Base-by-base conservation (phyloP, 2,113 vertebrate genomes). In the Tachycineta bicolor region DNA sequence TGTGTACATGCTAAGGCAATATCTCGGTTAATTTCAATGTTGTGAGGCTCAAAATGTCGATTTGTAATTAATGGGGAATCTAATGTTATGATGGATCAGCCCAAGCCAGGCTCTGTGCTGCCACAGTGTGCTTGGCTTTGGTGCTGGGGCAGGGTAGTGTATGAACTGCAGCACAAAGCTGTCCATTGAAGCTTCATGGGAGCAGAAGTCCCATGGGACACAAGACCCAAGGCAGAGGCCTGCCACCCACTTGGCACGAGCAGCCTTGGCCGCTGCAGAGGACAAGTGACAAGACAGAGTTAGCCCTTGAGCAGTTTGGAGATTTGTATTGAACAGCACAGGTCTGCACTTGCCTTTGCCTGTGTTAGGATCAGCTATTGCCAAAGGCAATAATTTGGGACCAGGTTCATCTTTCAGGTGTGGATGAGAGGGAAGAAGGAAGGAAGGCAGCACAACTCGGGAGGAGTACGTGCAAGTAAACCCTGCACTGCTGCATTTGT, bases 161-260 rank as follows among this genome's bases (percentile, higher is more conserved):
- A 4, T 33, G 71, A 74, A 16, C n/a, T 26, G 22, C 39, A 33
- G 8, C 43, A 33, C 47, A 26, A 44, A 53, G 52, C 52, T 65
- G 23, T 12, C 41, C 11, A 2, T 14, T n/a, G 47, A 25, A 69
- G 53, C 33, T 81, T 23, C 25, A 1, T 13, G 80, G 76, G 19
- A 83, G 14, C n/a, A 16, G 8, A 53, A 29, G 28, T 52, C 49
- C 63, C 10, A 1, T 7, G 50, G 79, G 43, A 43, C 12, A 24
- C 58, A n/a, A 26, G 65, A 49, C 11, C 13, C 31, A 15, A 43
- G 53, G 43, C 67, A 76, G 34, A 63, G 44, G 4, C 59, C 33
- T 79, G 67, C 46, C n/a, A 47, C n/a, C 41, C 6, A 21, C 55
- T 28, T 26, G 14, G 43, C 24, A 41, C 0, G 0, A 83, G 50